Base-by-base conservation (phyloP, 2,888 invertebrate genomes). In the Lordiphosa fenestrarum region DNA sequence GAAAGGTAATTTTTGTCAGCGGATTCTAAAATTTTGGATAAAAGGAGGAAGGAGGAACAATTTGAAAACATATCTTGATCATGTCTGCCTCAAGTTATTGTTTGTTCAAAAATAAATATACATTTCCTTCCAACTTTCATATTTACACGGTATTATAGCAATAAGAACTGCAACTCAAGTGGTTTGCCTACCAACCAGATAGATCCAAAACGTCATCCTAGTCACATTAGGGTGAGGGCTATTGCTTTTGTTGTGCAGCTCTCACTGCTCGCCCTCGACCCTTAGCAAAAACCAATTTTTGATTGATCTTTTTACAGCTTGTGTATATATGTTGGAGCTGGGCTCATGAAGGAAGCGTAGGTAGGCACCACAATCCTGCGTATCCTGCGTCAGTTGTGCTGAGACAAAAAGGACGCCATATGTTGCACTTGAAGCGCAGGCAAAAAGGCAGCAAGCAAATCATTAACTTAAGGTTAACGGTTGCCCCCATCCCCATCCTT, bases 331-430 rank as follows among this genome's bases (percentile, higher is more conserved):
- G 39, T 37, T 30, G 53, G 37, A 49, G 53, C 37, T 64, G 40
- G 65, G 38, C 38, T 30, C 37, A 33, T 10, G 41, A 46, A 33
- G 44, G 33, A 51, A 51, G 37, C 56, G 65, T n/a, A 38, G 46
- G 3, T 33, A 50, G 23, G 15, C 38, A 37, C 35, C 21, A 40
- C 51, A 64, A 70, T 80, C 71, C 76, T 81, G 82, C 74, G 68
- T 84, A 84, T 80, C 80, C 80, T 81, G 80, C 80, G 80, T 72
- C 80, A 80, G 84, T 81, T 80, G 80, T 81, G 82, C 74, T 82
- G 71, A 84, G 69, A 74, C 71, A 15, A 81, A 25, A 47, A 51
- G 67, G 56, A 62, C 62, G 71, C 82, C 80, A 80, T 80, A 80
- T 80, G 80, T 71, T 80, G 57, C 71, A 69, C 56, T 61, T 58